phyloP scores from a whole-genome alignment of 1,140 invertebrate genomes.

The Trachymyrmex cornetzi region DNA sequence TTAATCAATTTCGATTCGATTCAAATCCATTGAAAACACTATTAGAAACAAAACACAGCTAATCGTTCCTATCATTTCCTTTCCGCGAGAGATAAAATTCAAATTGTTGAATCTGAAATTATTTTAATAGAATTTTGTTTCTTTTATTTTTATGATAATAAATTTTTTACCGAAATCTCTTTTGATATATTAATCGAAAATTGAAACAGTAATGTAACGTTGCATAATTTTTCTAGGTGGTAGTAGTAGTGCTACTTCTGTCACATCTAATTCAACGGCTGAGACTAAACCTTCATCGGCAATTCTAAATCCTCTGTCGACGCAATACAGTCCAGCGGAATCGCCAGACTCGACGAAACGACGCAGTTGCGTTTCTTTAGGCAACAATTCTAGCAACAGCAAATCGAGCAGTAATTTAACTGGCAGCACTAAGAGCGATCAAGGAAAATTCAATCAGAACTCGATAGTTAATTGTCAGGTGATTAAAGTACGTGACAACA shows the following conservation, averaged over 20 bases:
- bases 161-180: not conserved
- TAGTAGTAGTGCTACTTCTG: constrained; percentile 88
- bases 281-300: constrained; percentile 91
- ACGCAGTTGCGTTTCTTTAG: constrained; percentile 91
- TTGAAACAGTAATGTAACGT: not conserved
- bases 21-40: no score
- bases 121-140: not conserved
- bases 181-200: constrained; percentile 1
- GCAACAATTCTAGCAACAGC: constrained; percentile 90
- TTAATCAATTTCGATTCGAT: no score
- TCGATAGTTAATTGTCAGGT: constrained; percentile 83
- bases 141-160: not conserved
- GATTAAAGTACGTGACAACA: constrained; percentile 80
- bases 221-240: constrained; percentile 77
- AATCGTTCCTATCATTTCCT: not conserved
- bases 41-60: not conserved
- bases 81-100: not conserved
- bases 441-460: constrained; percentile 87
- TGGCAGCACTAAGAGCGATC: constrained; percentile 89
- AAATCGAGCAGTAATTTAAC: constrained; percentile 92
- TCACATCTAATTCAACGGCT: constrained; percentile 89
- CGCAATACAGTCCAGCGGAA: constrained; percentile 87
- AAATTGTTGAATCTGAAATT: not conserved
- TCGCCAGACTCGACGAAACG: constrained; percentile 90
- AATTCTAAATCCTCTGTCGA: constrained; percentile 87